phyloP scores from a whole-genome alignment of 2,797 vertebrate genomes.

The Helarctos malayanus region DNA sequence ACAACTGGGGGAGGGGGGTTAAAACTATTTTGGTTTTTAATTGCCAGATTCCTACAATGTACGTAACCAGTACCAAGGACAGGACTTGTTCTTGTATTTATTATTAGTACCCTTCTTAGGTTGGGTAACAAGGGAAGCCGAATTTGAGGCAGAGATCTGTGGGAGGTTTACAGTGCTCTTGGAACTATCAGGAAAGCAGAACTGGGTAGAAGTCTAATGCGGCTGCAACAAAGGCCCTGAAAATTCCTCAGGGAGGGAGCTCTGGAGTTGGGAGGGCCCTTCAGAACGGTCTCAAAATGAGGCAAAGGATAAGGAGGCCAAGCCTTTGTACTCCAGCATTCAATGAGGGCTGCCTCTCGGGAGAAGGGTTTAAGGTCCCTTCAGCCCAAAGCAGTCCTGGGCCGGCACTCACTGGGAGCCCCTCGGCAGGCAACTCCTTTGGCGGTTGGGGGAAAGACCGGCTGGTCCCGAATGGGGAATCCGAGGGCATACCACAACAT shows the following conservation, averaged over 20 bases:
- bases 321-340: neutral
- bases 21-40: slow-evolving; percentile 44
- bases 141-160: neutral
- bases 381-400: neutral
- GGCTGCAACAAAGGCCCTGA: neutral
- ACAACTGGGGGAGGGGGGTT: neutral
- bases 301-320: neutral
- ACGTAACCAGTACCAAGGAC: neutral
- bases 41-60: neutral
- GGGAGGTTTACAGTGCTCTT: neutral
- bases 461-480: neutral
- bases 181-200: neutral
- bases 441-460: no score
- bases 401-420: neutral
- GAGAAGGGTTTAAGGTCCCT: neutral
- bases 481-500: neutral
- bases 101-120: neutral
- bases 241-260: neutral
- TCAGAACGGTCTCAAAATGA: neutral
- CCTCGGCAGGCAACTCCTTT: neutral
- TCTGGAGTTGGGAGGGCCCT: neutral
- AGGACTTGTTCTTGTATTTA: neutral
- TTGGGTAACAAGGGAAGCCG: neutral
- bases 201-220: neutral
- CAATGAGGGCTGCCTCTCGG: neutral